A percentile compares a stretch with the other conserved stretches of the same genome.
Conservation (phyloP, 2,888 invertebrate species). For the Thymelicus sylvestris region DNA sequence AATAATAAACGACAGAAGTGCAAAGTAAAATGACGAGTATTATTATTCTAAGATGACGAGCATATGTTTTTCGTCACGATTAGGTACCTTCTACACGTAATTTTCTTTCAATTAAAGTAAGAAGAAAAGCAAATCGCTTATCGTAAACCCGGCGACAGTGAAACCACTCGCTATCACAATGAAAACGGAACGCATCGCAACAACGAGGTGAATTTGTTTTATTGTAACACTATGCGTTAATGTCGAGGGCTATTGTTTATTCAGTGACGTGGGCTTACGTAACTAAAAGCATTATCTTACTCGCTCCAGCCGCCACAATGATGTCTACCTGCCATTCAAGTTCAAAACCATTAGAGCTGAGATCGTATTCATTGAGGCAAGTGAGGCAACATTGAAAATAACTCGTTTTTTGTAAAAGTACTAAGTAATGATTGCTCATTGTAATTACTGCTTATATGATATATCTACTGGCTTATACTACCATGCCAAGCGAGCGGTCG, state of each 20-base stretch:
- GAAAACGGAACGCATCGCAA: constrained; percentile 38
- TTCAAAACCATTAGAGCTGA: constrained; percentile 32
- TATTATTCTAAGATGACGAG: too few relatives aligned
- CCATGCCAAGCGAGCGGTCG: too few relatives aligned
- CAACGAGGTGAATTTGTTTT: constrained; percentile 32
- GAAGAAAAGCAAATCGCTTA: neutral
- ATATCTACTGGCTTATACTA: too few relatives aligned
- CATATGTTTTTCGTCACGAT: too few relatives aligned
- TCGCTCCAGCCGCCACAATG: constrained; percentile 17
- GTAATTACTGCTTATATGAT: too few relatives aligned
- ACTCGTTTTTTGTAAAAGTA: neutral
- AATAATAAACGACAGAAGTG: too few relatives aligned
- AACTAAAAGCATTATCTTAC: constrained; percentile 33
- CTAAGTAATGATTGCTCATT: neutral
- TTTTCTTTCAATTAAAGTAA: too few relatives aligned
- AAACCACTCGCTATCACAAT: constrained; percentile 28
- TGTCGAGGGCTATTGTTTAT: constrained; percentile 32
- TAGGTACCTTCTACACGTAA: too few relatives aligned
- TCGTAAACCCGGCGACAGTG: neutral
- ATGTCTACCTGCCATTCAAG: constrained; percentile 36
- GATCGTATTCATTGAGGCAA: constrained; percentile 14
- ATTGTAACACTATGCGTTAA: constrained; percentile 34
- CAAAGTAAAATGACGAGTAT: too few relatives aligned
- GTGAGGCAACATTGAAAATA: neutral
- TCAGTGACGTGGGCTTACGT: constrained; percentile 34